Percentiles rank a stretch among this genome's conserved stretches.
Evolutionary conservation across 2,888 invertebrate species (phyloP).

Genomic region (Brachyptera risi): DNA sequence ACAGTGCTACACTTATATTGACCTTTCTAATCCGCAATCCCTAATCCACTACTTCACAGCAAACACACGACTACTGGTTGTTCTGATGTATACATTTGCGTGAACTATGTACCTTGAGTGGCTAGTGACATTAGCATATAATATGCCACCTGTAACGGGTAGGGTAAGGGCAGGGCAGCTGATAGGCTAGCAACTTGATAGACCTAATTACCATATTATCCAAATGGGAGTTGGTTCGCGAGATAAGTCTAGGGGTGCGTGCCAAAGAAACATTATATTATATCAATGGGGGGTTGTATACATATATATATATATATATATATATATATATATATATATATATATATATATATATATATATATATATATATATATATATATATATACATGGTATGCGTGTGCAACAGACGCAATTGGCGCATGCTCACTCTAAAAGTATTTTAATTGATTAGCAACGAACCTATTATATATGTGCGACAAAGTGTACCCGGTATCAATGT

Average conservation of each 20-base stretch:
- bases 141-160: slow-evolving; percentile 8
- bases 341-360: too few species aligned
- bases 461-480: too few species aligned
- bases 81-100: background rate
- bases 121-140: background rate
- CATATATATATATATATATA: too few species aligned
- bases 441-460: too few species aligned
- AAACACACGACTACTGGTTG: background rate
- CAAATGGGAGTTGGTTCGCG: background rate
- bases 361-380: too few species aligned
- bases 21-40: background rate
- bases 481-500: too few species aligned
- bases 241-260: slow-evolving; percentile 8
- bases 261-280: background rate
- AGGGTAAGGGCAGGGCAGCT: too few species aligned
- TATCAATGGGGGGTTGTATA: too few species aligned
- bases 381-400: too few species aligned
- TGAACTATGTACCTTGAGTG: background rate
- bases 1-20: background rate
- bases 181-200: background rate
- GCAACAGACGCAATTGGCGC: too few species aligned
- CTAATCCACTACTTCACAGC: background rate
- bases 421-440: too few species aligned
- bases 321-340: too few species aligned
- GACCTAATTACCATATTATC: background rate